These are phyloP conservation scores for Helostoma temminkii DNA, from an alignment of 2,797 vertebrate species.

Conservation along the genomic window DNA sequence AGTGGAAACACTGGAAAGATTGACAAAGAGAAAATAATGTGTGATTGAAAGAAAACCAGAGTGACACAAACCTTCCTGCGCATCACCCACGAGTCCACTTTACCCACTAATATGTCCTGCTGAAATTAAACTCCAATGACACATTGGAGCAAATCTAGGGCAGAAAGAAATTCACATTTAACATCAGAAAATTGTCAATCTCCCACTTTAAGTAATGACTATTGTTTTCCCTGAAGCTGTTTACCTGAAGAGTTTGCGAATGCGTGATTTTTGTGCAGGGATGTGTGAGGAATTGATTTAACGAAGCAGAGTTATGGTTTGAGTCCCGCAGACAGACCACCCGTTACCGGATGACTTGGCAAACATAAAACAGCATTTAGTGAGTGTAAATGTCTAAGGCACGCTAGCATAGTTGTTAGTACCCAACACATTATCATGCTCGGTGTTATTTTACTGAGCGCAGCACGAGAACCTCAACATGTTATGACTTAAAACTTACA, in stretches of 20 bases:
- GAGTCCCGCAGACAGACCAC: background rate
- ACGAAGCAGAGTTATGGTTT: background rate
- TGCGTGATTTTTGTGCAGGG: no score
- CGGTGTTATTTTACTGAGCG: no score
- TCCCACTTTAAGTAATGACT: conserved; percentile 32
- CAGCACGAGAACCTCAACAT: no score
- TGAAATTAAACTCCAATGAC: conserved; percentile 31
- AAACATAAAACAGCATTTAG: no score
- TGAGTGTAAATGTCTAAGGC: no score
- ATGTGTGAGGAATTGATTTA: background rate
- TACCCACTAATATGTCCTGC: conserved; percentile 11
- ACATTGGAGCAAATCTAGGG: conserved; percentile 13
- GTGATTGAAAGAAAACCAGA: conserved; percentile 22
- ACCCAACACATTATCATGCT: no score
- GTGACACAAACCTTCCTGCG: background rate
- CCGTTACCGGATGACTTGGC: background rate
- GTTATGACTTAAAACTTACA: no score
- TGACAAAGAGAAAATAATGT: conserved; percentile 30
- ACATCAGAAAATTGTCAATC: conserved; percentile 43
- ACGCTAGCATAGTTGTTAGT: no score
- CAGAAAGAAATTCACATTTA: conserved; percentile 28
- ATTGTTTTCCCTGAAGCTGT: conserved; percentile 21
- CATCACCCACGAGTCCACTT: conserved; percentile 49
- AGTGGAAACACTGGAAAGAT: conserved; percentile 25
- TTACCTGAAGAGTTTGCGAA: conserved; percentile 37